phyloP scores from a whole-genome alignment of 2,113 vertebrate species.

The Mesoclemmys tuberculata region DNA sequence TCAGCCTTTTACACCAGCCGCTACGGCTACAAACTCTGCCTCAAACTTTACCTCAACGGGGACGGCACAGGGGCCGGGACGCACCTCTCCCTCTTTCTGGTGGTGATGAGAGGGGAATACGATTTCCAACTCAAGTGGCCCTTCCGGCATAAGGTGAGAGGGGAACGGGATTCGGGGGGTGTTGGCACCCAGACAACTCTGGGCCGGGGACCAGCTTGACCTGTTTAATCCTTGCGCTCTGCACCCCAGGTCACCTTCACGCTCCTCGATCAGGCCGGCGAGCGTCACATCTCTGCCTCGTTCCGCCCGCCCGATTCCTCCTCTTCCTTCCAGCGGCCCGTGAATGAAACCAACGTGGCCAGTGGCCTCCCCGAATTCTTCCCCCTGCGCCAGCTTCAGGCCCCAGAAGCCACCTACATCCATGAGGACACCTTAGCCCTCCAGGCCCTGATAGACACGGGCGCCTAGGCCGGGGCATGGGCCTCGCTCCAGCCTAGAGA shows the following conservation, averaged over 20 bases:
- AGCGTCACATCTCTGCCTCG: constrained; percentile 73
- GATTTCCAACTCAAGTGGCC: constrained; percentile 83
- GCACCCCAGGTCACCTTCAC: constrained; percentile 78
- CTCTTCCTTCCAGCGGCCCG: constrained; percentile 77
- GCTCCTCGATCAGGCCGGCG: constrained; percentile 79
- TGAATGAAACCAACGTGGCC: constrained; percentile 77
- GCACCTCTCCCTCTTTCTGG: constrained; percentile 84
- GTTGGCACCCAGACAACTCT: too few relatives aligned
- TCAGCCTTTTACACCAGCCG: constrained; percentile 83
- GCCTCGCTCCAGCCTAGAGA: not conserved
- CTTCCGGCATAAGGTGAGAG: constrained; percentile 83
- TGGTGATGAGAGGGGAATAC: constrained; percentile 84
- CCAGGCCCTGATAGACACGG: constrained; percentile 75
- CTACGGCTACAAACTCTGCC: constrained; percentile 83
- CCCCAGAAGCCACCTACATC: constrained; percentile 62
- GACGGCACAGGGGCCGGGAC: constrained; percentile 80
- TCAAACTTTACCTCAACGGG: constrained; percentile 81
- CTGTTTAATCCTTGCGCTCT: not conserved
- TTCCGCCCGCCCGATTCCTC: constrained; percentile 76
- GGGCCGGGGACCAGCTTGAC: too few relatives aligned
- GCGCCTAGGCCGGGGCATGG: constrained; percentile 21
- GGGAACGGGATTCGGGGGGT: not conserved
- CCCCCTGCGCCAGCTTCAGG: constrained; percentile 70
- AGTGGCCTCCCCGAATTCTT: constrained; percentile 80
- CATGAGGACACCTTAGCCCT: constrained; percentile 78